Evolutionary conservation across 1,140 invertebrate genomes (phyloP).

Genomic region (Pseudomyrmex dendroicus): DNA sequence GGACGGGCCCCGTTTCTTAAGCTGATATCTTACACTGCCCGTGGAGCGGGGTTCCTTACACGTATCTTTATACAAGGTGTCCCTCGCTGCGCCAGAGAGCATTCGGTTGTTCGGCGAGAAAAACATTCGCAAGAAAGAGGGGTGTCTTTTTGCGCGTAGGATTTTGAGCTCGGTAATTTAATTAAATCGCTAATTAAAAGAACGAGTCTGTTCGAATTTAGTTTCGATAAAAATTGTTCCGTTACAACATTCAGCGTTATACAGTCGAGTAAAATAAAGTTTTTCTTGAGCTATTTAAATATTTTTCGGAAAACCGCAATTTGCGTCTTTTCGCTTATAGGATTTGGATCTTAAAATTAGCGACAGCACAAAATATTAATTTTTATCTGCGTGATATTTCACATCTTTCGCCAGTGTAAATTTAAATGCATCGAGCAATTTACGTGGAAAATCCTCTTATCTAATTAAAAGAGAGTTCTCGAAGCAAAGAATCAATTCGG

Average conservation of each 20-base stretch:
- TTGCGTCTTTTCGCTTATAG: neutral
- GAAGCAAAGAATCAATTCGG: constrained; percentile 14
- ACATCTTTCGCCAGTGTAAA: neutral
- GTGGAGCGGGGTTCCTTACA: constrained; percentile 60
- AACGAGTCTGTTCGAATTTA: too few relatives aligned
- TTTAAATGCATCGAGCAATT: constrained; percentile 5
- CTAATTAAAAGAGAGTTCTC: neutral
- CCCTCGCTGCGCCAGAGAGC: constrained; percentile 17
- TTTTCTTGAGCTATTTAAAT: too few relatives aligned
- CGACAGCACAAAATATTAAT: neutral
- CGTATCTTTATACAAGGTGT: constrained; percentile 71
- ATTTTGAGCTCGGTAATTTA: neutral
- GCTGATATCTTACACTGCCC: constrained; percentile 80
- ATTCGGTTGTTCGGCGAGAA: neutral
- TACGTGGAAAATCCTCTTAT: neutral
- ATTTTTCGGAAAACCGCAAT: too few relatives aligned
- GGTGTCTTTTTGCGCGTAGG: neutral
- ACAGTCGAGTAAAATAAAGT: too few relatives aligned
- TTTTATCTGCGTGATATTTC: neutral
- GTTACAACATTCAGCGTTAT: too few relatives aligned
- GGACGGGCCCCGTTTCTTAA: constrained; percentile 75
- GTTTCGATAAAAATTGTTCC: too few relatives aligned
- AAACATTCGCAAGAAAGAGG: neutral
- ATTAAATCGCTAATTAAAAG: neutral
- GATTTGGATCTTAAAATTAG: neutral